Evolutionary conservation across 2,888 invertebrate species (phyloP).

Genomic region (Eucriotettix oculatus): DNA sequence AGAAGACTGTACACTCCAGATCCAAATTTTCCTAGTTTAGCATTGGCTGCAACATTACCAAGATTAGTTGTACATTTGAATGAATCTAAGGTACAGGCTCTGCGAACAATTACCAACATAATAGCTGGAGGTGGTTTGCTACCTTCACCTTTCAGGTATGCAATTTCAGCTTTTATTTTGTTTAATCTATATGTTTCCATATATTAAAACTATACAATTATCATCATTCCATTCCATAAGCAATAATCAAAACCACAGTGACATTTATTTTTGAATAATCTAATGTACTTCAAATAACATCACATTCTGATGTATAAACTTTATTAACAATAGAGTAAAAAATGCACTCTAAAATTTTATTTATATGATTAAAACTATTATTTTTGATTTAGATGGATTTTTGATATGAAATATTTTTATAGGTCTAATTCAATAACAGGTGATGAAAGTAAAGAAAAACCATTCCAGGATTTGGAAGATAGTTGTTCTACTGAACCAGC

Average conservation of each 20-base stretch:
- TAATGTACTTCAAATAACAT: no score
- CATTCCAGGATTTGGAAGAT: not conserved
- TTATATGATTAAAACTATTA: no score
- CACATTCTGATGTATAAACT: no score
- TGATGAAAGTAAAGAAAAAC: not conserved
- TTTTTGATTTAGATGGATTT: no score
- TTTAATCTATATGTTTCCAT: no score
- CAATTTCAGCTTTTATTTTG: not conserved
- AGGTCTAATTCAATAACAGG: not conserved
- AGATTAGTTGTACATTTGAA: slow-evolving; percentile 77
- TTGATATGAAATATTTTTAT: no score
- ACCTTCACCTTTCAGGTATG: slow-evolving; percentile 27
- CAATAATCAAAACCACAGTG: no score
- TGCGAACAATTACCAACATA: slow-evolving; percentile 36
- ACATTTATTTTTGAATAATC: not conserved
- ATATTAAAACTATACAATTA: no score
- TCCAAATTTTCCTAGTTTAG: slow-evolving; percentile 72
- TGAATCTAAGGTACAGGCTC: slow-evolving; percentile 67
- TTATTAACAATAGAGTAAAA: no score
- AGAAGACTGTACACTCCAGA: slow-evolving; percentile 67
- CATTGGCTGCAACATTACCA: slow-evolving; percentile 71
- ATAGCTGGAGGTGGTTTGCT: slow-evolving; percentile 24
- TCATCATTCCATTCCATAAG: no score
- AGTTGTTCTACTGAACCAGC: not conserved
- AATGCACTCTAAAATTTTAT: no score